These are phyloP conservation scores for Watsonalla cultraria DNA, from an alignment of 2,888 invertebrate genomes.

Conservation along the genomic window DNA sequence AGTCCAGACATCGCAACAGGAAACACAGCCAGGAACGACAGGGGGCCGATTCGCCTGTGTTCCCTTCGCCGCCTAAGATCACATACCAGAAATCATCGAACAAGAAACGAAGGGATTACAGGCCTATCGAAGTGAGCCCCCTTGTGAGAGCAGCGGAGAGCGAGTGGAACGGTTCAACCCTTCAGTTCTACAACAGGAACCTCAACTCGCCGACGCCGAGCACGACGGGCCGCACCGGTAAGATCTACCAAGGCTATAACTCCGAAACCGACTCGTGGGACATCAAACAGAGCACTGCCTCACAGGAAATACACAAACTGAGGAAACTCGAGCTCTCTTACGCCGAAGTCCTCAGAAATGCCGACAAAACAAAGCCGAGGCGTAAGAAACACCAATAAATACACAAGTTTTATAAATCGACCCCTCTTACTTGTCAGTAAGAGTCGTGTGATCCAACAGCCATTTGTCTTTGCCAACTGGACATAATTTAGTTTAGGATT, in stretches of 20 bases:
- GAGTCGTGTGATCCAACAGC: constrained; percentile 69
- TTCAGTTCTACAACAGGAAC: constrained; percentile 83
- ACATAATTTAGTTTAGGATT: constrained; percentile 67
- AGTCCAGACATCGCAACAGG: constrained; percentile 82
- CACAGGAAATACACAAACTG: constrained; percentile 89
- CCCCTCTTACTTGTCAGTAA: constrained; percentile 59
- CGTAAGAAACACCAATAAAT: constrained; percentile 74
- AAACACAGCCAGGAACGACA: constrained; percentile 81
- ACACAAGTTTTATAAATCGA: constrained; percentile 49
- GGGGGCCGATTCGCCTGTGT: constrained; percentile 83
- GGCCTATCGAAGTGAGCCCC: constrained; percentile 75
- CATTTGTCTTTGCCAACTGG: constrained; percentile 77
- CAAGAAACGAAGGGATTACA: constrained; percentile 79
- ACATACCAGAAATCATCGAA: constrained; percentile 77
- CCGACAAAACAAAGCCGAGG: constrained; percentile 77
- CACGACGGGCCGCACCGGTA: constrained; percentile 68
- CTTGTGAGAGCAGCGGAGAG: constrained; percentile 57
- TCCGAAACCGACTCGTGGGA: constrained; percentile 70
- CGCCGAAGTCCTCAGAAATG: constrained; percentile 88
- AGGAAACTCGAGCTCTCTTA: constrained; percentile 90
- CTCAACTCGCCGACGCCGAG: constrained; percentile 80
- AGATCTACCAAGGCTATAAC: constrained; percentile 73
- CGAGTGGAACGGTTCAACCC: constrained; percentile 85
- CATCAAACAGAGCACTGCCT: constrained; percentile 83
- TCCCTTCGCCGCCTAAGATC: constrained; percentile 83